Evolutionary conservation across 2,113 vertebrate genomes (phyloP), one percentile per base, ranked within the genome.

Genomic region (Notarius quadriscutis): DNA sequence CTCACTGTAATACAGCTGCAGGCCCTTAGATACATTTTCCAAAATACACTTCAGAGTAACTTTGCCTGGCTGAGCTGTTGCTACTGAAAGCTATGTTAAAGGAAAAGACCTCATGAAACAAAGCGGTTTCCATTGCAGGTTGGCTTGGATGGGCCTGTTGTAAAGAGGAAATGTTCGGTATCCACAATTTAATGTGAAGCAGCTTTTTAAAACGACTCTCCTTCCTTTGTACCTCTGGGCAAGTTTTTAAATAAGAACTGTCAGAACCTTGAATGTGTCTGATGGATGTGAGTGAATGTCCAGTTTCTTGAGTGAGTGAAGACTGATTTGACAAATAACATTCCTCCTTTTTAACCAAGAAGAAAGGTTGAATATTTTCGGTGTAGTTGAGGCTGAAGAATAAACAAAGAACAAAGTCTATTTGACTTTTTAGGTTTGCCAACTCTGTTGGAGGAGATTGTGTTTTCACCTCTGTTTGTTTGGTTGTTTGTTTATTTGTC

Each of bases 151-250:
- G 74, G 88, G 89, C 63, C 89, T 91, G 91, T 88, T 90, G 90
- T 88, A 87, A n/a, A 60, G 51, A 89, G 93, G 94, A 95, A 94
- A 88, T 80, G 34, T 87, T 90, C 30, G 85, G 89, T 93, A 93
- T 93, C 87, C 84, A 65, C 62, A 84, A 88, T 90, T 92, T 95
- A 91, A 15, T 53, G 25, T 75, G 20, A 75, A 75, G 7, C 72
- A 25, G 72, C 41, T 6, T 75, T 51, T 75, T 50, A 5, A 91
- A 92, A 86, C 87, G 22, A 6, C 53, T 18, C 17, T 51, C 7
- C 27, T 48, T 58, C 15, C 25, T 48, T 71, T 41, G 18, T 48
- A 41, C 62, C 55, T 50, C 22, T 55, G 69, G 34, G 9, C 18
- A 34, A 30, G 75, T 75, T 60, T 60, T 25, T 48, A 63, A 63